These are phyloP conservation scores for rabbit (Oryctolagus cuniculus) DNA, from an alignment of 2,113 vertebrate genomes.

Conservation along the genomic window mOryCun1.1 NC_091436.1:64567501-64568000, in stretches of 20 bases:
- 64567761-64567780: background rate
- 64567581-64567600: background rate
- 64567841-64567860: background rate
- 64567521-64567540: background rate
- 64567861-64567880: background rate
- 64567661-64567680: background rate
- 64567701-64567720: conserved; percentile 25
- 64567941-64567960: conserved; percentile 4
- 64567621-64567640: background rate
- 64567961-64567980: conserved; percentile 41
- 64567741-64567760: conserved; percentile 25
- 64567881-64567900: conserved; percentile 1
- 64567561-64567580: background rate
- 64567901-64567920: background rate
- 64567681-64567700: background rate
- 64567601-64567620: background rate
- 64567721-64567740: background rate
- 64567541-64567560: background rate
- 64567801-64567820: conserved; percentile 3
- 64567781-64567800: background rate
- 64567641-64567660: conserved; percentile 19
- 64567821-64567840: background rate
- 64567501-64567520: no score
- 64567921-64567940: background rate
- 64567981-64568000: background rate